Percentiles rank a stretch among this genome's conserved stretches.
Conservation (phyloP, 2,797 vertebrate species). For the Nannoperca australis region DNA sequence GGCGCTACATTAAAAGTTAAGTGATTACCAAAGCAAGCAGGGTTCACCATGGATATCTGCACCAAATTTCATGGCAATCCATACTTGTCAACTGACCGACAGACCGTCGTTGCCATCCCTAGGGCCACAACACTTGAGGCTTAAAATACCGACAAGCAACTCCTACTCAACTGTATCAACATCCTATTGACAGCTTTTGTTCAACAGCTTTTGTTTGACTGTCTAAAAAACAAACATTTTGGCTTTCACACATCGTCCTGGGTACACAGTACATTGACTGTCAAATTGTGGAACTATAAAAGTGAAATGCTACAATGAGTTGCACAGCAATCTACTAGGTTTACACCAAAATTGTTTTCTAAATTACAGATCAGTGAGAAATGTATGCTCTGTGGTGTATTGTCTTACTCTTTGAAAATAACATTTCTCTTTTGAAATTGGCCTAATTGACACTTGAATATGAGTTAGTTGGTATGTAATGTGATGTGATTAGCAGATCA, state of each 20-base stretch:
- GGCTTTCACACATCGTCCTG: neutral
- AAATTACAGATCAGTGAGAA: neutral
- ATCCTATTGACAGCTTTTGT: neutral
- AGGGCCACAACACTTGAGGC: neutral
- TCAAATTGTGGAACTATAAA: neutral
- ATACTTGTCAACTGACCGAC: neutral
- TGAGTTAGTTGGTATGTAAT: neutral
- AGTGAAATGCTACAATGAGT: neutral
- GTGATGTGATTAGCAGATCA: neutral
- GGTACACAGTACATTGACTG: neutral
- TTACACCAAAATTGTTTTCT: neutral
- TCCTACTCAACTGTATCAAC: too few species aligned
- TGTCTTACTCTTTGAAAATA: constrained; percentile 2
- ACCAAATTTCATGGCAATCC: neutral
- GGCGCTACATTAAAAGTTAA: neutral
- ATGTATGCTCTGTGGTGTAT: neutral
- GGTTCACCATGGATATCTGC: neutral
- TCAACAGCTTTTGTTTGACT: neutral
- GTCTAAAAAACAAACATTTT: neutral
- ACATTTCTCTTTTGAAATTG: neutral
- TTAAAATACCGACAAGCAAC: neutral
- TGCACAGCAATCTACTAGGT: neutral
- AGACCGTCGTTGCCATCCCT: neutral
- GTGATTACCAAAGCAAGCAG: neutral
- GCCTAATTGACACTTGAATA: neutral